Evolutionary conservation across 2,888 invertebrate species (phyloP), one percentile per base, ranked within the genome.

Genomic region (Phortica okadai): DNA sequence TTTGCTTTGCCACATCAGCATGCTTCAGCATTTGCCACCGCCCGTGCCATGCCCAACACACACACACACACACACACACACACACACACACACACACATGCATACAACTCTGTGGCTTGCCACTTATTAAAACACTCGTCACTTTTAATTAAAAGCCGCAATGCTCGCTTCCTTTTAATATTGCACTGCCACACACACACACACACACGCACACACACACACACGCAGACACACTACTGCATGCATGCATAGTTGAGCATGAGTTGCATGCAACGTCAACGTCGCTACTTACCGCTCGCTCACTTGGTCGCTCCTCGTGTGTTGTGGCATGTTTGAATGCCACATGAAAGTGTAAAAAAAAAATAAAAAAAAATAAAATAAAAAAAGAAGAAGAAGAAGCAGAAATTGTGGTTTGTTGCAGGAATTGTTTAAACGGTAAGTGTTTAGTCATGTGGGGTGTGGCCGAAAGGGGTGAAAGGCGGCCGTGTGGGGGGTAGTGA

Each of bases 71-170:
- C 25, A 50, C 16, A 75, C 50, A 76, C 50, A 50, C 50, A 16
- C 7, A n/a, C 59, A 67, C 44, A 6, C n/a, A 64, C 6, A 41
- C n/a, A 6, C 10, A n/a, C 8, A 11, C 11, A 0, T 33, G 66
- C 14, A 33, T 33, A 33, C 14, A 33, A 7, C 41, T 33, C 33
- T 66, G 66, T 58, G 74, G 74, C 74, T 76, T 77, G 79, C 78
- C 82, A 86, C 85, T 86, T 84, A 88, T 86, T 85, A 88, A 87
- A 62, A 86, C 80, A 88, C 85, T 85, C 88, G 88, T 85, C 88
- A 85, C 88, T 86, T 88, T 86, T 85, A 88, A 85, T 88, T 85
- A 88, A 86, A 84, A 81, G 86, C 78, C 78, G 80, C 78, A 72
- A 64, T 77, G 78, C 78, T 78, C 59, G 73, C 73, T 74, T 80